Percentiles rank a stretch among this genome's conserved stretches.
These are phyloP conservation scores for Trinorchestia longiramus DNA, from an alignment of 1,140 invertebrate genomes.

Conservation along the genomic window DNA sequence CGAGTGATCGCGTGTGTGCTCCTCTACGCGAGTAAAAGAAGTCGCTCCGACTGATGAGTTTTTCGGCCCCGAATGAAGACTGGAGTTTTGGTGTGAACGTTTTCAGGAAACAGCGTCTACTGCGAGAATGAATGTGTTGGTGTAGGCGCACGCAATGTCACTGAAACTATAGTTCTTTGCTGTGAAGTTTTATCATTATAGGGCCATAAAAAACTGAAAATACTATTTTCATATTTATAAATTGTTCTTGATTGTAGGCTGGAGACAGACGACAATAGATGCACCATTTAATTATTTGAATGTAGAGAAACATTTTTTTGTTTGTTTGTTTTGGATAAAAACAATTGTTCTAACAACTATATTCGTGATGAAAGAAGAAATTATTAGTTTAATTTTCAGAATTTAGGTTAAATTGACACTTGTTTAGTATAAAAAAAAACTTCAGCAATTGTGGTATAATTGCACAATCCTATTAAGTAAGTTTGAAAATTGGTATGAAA, in stretches of 20 bases:
- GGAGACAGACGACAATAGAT: not conserved
- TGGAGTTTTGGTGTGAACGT: not conserved
- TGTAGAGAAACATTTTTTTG: too few species aligned
- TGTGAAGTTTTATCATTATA: not conserved
- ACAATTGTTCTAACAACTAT: too few species aligned
- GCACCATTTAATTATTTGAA: not conserved
- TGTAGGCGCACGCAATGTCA: not conserved
- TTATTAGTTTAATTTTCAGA: too few species aligned
- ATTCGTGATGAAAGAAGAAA: too few species aligned
- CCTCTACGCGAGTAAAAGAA: not conserved
- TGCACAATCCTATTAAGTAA: too few species aligned
- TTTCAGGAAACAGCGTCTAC: not conserved
- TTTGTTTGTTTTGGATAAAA: too few species aligned
- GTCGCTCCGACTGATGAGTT: not conserved
- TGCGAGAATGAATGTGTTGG: not conserved
- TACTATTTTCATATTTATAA: not conserved
- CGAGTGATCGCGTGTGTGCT: not conserved
- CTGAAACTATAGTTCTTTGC: not conserved
- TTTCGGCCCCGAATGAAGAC: not conserved
- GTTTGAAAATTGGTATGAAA: too few species aligned
- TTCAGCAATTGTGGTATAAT: too few species aligned
- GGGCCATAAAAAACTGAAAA: not conserved
- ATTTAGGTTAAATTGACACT: too few species aligned
- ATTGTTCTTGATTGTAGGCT: too few species aligned
- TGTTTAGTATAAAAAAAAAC: too few species aligned